These are phyloP conservation scores for Calcarius ornatus DNA, from an alignment of 2,113 vertebrate genomes.

Conservation along the genomic window DNA sequence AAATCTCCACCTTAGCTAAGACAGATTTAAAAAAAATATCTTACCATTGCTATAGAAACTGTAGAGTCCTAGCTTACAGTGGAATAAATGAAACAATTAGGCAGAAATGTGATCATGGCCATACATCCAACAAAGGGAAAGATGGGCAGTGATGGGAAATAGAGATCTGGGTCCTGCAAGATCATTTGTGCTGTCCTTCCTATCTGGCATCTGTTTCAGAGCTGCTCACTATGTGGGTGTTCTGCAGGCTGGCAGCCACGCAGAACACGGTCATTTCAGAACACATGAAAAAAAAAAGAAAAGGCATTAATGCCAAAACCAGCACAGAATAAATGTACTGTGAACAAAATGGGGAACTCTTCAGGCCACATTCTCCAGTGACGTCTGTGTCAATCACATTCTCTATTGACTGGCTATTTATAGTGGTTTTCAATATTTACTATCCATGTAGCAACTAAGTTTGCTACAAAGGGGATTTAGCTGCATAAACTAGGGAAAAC, in stretches of 20 bases:
- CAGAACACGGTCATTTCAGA: background rate
- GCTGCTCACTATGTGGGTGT: background rate
- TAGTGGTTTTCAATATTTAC: background rate
- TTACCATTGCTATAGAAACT: background rate
- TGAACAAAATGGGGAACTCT: background rate
- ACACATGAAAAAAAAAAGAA: background rate
- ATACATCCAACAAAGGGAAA: background rate
- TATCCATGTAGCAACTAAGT: background rate
- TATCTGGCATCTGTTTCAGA: background rate
- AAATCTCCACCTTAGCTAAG: background rate
- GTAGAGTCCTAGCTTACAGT: background rate
- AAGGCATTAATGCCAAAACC: background rate
- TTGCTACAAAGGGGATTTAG: background rate
- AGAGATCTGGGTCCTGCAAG: background rate
- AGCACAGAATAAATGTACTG: background rate
- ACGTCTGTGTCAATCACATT: background rate
- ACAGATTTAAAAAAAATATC: background rate
- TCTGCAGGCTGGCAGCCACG: background rate
- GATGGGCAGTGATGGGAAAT: background rate
- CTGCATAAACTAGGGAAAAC: background rate
- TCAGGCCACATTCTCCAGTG: background rate
- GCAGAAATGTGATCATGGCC: background rate
- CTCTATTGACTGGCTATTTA: background rate
- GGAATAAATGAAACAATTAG: background rate
- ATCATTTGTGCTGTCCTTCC: background rate